Percentiles rank a stretch among this genome's conserved stretches.
Conservation (phyloP, 2,797 vertebrate species). For the Micropoecilia bifurca region DNA sequence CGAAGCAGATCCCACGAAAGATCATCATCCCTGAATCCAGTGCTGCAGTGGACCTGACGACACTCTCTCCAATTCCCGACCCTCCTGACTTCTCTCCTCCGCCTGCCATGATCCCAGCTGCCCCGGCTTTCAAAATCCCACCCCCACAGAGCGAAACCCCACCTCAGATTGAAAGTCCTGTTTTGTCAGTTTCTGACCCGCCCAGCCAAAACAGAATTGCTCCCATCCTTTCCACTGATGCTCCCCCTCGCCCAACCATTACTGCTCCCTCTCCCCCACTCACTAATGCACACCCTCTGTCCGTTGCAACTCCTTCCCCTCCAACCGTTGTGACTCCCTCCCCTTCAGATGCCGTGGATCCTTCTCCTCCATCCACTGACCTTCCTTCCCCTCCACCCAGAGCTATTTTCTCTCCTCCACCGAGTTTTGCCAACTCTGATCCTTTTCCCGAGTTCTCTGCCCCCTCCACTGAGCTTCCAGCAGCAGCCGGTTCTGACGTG, state of each 20-base stretch:
- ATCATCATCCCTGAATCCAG: constrained; percentile 21
- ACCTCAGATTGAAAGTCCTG: constrained; percentile 39
- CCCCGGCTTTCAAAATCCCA: constrained; percentile 22
- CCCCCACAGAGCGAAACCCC: constrained; percentile 36
- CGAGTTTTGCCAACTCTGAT: background rate
- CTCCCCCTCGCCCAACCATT: background rate
- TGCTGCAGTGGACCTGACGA: constrained; percentile 8
- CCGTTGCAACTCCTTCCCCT: background rate
- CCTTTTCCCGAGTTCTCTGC: constrained; percentile 7
- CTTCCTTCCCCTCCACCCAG: background rate
- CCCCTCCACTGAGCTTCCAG: constrained; percentile 30
- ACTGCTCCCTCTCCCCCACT: background rate
- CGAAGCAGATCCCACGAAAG: constrained; percentile 18
- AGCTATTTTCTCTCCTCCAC: background rate
- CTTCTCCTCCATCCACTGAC: background rate
- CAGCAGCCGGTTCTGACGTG: background rate
- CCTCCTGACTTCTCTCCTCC: constrained; percentile 28
- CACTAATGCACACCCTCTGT: background rate
- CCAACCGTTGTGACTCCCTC: background rate
- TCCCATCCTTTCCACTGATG: constrained; percentile 11
- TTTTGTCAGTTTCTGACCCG: constrained; percentile 22
- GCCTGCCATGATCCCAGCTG: constrained; percentile 47
- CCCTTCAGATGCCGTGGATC: background rate
- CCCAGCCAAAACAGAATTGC: constrained; percentile 29
- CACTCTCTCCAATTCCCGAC: constrained; percentile 18